Evolutionary conservation across 2,797 vertebrate genomes (phyloP), one percentile per base, ranked within the genome.

Genomic region (Salmo trutta): DNA sequence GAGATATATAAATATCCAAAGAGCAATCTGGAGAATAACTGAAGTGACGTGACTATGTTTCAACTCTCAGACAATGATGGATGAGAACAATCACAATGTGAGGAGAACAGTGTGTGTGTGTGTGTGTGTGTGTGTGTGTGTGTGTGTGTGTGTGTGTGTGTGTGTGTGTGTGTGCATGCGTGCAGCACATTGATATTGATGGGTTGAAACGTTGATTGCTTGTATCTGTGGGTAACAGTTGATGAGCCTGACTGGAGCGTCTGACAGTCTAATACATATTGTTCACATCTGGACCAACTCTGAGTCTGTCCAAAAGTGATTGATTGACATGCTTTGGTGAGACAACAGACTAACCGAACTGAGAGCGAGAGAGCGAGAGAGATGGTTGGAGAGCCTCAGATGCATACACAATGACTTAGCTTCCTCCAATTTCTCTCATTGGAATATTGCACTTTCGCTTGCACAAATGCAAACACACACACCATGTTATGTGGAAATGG

Each of bases 81-180:
- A 86, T 82, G 76, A 16, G 56, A 71, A 75, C 76, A 83, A 82
- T 81, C 79, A 83, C 54, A n/a, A 56, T 56, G 54, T 27, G 68
- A 31, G 14, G 21, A 47, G 24, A 67, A 4, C 54, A 71, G 24
- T 65, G 4, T 24, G 66, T 56, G 53, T n/a, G 54, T 56, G 5
- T n/a, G 54, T 56, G 54, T 54, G 3, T 54, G 3, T 54, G 4
- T 5, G 19, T 56, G 53, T 56, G n/a, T n/a, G n/a, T n/a, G n/a
- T n/a, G n/a, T n/a, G n/a, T n/a, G n/a, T n/a, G 24, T 65, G 4
- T 24, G 66, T 56, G 53, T n/a, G 54, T 56, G 5, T n/a, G 54
- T 56, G 24, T 65, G 4, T 24, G 66, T 56, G 53, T n/a, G 54
- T 56, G 5, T n/a, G 54, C n/a, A n/a, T 56, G 62, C 75, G 59